Evolutionary conservation across 2,888 invertebrate genomes (phyloP).

Genomic region (Yponomeuta evonymella): DNA sequence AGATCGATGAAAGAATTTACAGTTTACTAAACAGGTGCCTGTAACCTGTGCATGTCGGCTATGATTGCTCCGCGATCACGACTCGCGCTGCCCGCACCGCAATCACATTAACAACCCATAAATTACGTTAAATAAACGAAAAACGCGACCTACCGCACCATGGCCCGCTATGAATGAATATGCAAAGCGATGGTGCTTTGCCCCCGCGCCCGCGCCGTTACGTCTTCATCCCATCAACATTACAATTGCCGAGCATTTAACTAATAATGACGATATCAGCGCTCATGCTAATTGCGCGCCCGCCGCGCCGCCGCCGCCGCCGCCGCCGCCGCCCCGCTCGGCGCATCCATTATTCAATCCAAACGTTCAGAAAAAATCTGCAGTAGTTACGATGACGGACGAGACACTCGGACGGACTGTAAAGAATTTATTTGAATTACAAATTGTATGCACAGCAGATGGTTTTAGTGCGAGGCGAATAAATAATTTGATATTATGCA

Average conservation of each 20-base stretch:
- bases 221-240: conserved; percentile 21
- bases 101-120: conserved; percentile 32
- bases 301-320: conserved; percentile 2
- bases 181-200: conserved; percentile 34
- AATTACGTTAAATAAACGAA: conserved; percentile 33
- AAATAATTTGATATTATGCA: conserved; percentile 75
- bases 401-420: conserved; percentile 56
- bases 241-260: conserved; percentile 16
- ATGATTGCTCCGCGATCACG: not conserved
- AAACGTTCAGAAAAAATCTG: conserved; percentile 48
- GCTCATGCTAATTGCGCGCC: conserved; percentile 37
- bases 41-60: not conserved
- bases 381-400: conserved; percentile 37
- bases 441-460: conserved; percentile 65
- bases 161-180: conserved; percentile 36
- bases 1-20: not conserved
- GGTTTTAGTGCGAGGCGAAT: conserved; percentile 70
- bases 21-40: not conserved
- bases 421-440: conserved; percentile 68
- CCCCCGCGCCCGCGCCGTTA: conserved; percentile 23
- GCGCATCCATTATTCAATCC: conserved; percentile 26
- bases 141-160: conserved; percentile 45
- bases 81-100: not conserved
- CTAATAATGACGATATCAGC: conserved; percentile 21
- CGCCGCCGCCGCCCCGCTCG: not conserved